Evolutionary conservation across 2,888 invertebrate species (phyloP), one percentile per base, ranked within the genome.

Genomic region (Lithophane ornitopus): DNA sequence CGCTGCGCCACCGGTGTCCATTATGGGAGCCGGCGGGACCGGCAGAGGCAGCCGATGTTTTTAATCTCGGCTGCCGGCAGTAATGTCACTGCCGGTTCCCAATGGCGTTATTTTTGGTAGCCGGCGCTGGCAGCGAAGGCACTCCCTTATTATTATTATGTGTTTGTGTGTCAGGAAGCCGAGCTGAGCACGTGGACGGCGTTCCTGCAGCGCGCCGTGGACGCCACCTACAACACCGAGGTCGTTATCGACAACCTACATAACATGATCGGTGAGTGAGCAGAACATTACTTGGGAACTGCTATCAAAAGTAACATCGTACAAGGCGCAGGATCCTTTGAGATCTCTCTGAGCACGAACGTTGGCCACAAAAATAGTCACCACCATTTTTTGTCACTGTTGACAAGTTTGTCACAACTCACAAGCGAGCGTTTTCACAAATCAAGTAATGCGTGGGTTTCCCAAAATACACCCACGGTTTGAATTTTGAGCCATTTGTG

Each of bases 201-300:
- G 88, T 96, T 96, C 92, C 90, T 96, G 91, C 95, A 95, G 89
- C 95, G 95, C 89, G 95, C 96, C 76, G 94, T 93, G 70, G 96
- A 95, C 91, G 95, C 96, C 88, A 92, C 96, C 74, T 94, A 91
- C 93, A 94, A 93, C 94, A 93, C 94, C 63, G 95, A 95, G 91
- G 93, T 95, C 79, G 93, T 96, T 86, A 90, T 95, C 86, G 96
- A 96, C 90, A 97, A 97, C 91, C 91, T 97, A 89, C 96, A 95
- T 90, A 97, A 96, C 91, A 91, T 97, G 89, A 94, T 96, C 88
- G 96, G 96, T 97, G 81, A 71, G 96, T 97, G 81, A 71, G 70
- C 26, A 19, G 39, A 46, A 34, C 41, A 63, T 9, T 19, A 44
- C 16, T 11, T 28, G 19, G 34, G 34, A 3, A 34, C 56, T 26